Percentiles rank a stretch among this genome's conserved stretches.
Conservation (phyloP, 1,140 invertebrate genomes). For the Sarcophaga bullata region DNA sequence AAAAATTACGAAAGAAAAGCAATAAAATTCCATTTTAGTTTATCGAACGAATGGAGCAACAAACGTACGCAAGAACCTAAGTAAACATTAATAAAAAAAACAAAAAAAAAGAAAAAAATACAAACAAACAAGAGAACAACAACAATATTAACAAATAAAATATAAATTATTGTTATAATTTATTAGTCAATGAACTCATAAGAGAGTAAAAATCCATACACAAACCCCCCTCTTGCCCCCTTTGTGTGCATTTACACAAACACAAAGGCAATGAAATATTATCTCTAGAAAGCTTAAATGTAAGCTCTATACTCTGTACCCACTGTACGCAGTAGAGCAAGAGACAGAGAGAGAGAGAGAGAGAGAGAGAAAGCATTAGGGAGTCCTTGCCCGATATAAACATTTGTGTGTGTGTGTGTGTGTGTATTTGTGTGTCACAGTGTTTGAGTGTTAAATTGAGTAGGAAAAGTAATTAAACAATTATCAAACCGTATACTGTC, state of each 20-base stretch:
- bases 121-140: background rate
- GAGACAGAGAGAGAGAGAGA: no score
- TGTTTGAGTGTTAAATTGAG: background rate
- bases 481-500: background rate
- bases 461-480: conserved; percentile 3
- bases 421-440: no score
- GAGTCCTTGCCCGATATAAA: no score
- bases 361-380: no score
- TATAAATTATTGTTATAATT: conserved; percentile 11
- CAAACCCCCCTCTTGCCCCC: no score
- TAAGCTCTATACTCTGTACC: no score
- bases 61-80: background rate
- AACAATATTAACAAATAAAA: background rate
- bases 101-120: background rate
- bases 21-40: background rate
- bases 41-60: background rate
- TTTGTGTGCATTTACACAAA: no score
- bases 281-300: no score
- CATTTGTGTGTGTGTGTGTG: no score
- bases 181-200: background rate
- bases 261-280: no score
- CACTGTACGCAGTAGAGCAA: no score
- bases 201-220: background rate
- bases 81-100: background rate
- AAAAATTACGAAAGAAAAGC: no score